Evolutionary conservation across 2,797 vertebrate genomes (phyloP), one percentile per base, ranked within the genome.

Genomic region (Rousettus madagascariensis): DNA sequence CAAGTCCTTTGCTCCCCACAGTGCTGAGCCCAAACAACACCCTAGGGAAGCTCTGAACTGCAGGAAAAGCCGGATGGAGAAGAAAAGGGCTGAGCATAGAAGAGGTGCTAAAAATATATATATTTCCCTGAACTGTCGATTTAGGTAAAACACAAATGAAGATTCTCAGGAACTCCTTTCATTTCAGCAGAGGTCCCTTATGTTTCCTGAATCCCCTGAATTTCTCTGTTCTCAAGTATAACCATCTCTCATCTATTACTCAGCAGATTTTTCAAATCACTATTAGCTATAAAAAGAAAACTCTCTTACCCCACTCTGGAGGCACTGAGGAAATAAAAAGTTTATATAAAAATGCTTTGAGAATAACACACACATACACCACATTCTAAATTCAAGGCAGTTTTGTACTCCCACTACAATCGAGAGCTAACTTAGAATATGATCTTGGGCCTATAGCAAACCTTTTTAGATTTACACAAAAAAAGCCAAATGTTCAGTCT

Each of bases 161-260:
- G 72, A 75, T 33, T 46, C 46, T 41, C 38, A 53, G 36, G 77
- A 28, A 53, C 46, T 72, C 55, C 68, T 55, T 55, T 22, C 53
- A 49, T 90, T 90, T 95, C 38, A 84, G 84, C 80, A 95, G 43
- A 93, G 59, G 36, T 59, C 90, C 84, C 36, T 90, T 41, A 82
- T 0, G 4, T 43, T 69, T 46, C 95, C 36, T 55, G 49, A 33
- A 78, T 83, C 63, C 36, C 38, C 38, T 90, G 55, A 77, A 28
- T 49, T 46, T 79, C 41, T 89, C 79, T 77, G 22, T 77, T 89
- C 74, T 88, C 9, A 24, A 92, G 80, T 91, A 82, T 33, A 75
- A 61, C 30, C 36, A 77, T 63, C 51, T 91, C 33, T 95, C 71
- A 86, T 78, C 59, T 84, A 26, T 41, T 92, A 89, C 78, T 96